Percentiles rank a stretch among this genome's conserved stretches.
phyloP scores from a whole-genome alignment of 2,797 vertebrate genomes.

The Galaxias olidus region DNA sequence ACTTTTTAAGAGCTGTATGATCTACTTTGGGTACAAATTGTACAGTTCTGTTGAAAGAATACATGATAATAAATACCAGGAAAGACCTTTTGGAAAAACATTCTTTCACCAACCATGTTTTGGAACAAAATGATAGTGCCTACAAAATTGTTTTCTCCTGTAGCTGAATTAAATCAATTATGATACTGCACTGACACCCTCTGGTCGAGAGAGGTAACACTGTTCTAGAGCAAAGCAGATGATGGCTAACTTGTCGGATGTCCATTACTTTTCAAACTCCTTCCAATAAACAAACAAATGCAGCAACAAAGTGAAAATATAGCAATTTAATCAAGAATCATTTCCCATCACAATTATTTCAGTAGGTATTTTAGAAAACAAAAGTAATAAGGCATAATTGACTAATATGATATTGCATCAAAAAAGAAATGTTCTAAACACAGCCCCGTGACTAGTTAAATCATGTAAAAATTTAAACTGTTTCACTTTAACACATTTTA shows the following conservation, averaged over 20 bases:
- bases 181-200: slow-evolving; percentile 37
- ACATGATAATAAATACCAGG: slow-evolving; percentile 81
- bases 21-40: slow-evolving; percentile 89
- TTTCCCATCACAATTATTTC: slow-evolving; percentile 31
- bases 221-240: no score
- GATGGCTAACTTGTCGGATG: no score
- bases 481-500: no score
- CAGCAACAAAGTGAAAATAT: slow-evolving; percentile 42
- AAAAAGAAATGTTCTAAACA: slow-evolving; percentile 26
- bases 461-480: no score
- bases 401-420: slow-evolving; percentile 2
- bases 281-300: slow-evolving; percentile 5
- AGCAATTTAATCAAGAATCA: slow-evolving; percentile 42
- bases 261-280: not conserved
- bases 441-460: not conserved
- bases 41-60: slow-evolving; percentile 84
- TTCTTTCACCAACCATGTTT: slow-evolving; percentile 13
- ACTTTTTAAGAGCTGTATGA: slow-evolving; percentile 85
- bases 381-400: slow-evolving; percentile 21
- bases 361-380: slow-evolving; percentile 29
- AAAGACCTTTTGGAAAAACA: slow-evolving; percentile 63
- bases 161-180: not conserved
- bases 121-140: no score
- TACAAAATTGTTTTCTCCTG: no score
- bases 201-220: slow-evolving; percentile 41